Evolutionary conservation across 2,797 vertebrate species (phyloP), one percentile per base, ranked within the genome.

Genomic region (Propithecus perrieri): DNA sequence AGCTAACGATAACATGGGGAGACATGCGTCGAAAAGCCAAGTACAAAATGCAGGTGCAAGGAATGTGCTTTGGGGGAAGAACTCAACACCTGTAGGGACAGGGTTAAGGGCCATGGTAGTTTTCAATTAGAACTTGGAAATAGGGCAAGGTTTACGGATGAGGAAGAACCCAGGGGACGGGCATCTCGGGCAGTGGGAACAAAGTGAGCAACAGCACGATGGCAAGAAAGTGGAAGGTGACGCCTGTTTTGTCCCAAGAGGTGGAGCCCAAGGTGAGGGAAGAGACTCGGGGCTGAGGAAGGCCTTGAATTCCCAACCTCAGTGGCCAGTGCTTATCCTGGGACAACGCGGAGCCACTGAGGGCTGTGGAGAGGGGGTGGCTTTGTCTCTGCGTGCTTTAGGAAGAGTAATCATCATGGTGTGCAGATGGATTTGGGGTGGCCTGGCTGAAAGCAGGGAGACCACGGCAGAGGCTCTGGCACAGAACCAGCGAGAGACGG

Each of bases 301-400:
- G 53, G 48, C 48, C 55, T 69, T 53, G 41, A 13, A 6, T 61
- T 55, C 65, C n/a, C n/a, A 24, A 14, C 33, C n/a, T 38, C 24
- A 10, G 7, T 0, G 7, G 11, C 24, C 13, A 2, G 13, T 9
- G 57, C 43, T 86, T n/a, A 18, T 33, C 63, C 84, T 33, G 33
- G 74, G 63, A 75, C 53, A 17, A 2, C 0, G 13, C 4, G 63
- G 78, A 81, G 41, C 20, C 72, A 0, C 0, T 1, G 46, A 48
- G 41, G 35, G 48, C 35, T 20, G 0, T 11, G 46, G 50, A 80
- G 80, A 24, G 20, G n/a, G 46, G 7, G n/a, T 10, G 41, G 85
- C 41, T 3, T 9, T 0, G 4, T 55, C 72, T 35, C 43, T 0
- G 1, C 0, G 12, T 17, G n/a, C 28, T 38, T 28, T 2, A 8